Conservation (phyloP, 2,888 invertebrate genomes). For the Aromia moschata region DNA sequence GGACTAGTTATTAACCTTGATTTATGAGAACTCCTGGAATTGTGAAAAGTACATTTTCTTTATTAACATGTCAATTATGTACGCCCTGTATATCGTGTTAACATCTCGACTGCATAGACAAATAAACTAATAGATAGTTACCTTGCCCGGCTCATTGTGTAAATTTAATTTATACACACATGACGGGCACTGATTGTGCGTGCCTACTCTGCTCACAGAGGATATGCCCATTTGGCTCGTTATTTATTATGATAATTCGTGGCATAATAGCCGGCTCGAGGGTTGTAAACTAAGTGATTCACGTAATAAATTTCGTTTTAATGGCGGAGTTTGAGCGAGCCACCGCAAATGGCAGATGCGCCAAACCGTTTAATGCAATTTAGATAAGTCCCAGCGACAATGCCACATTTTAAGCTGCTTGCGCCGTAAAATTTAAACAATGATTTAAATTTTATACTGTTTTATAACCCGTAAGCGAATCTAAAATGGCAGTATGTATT, state of each 20-base stretch:
- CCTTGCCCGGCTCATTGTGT: background rate
- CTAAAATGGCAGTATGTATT: too few species aligned
- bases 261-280: constrained; percentile 4
- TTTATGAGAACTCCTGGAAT: too few species aligned
- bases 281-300: constrained; percentile 7
- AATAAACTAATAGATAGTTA: background rate
- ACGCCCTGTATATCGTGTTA: too few species aligned
- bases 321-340: background rate
- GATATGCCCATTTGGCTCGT: background rate
- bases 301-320: constrained; percentile 1
- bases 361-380: too few species aligned
- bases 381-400: too few species aligned
- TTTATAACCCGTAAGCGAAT: too few species aligned
- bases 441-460: too few species aligned
- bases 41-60: too few species aligned
- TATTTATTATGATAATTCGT: constrained; percentile 10
- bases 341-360: background rate
- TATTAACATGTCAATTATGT: too few species aligned
- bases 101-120: background rate
- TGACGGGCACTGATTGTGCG: background rate
- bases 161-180: constrained; percentile 1
- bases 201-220: background rate
- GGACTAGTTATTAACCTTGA: too few species aligned
- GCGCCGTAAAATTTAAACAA: too few species aligned
- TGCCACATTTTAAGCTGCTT: too few species aligned